A percentile compares a stretch with the other conserved stretches of the same genome.
These are phyloP conservation scores for Antheraea mylitta DNA, from an alignment of 1,140 invertebrate species.

Conservation along the genomic window DNA sequence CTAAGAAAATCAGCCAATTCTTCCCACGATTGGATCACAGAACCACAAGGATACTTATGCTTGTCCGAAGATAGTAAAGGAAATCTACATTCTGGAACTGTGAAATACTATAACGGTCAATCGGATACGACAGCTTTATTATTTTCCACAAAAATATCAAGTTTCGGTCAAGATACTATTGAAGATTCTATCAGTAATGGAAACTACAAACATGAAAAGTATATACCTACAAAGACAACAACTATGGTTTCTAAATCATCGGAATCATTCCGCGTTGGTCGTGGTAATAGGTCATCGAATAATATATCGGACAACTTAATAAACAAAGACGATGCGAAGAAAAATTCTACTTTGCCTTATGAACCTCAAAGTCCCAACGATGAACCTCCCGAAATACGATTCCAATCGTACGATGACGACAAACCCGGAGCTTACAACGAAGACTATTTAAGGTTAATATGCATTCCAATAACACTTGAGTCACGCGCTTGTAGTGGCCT, in stretches of 20 bases:
- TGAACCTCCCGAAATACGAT: constrained; percentile 71
- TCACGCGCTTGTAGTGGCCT: constrained; percentile 46
- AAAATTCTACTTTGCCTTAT: constrained; percentile 71
- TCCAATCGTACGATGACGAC: constrained; percentile 71
- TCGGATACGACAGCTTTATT: constrained; percentile 66
- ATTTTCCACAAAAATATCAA: constrained; percentile 77
- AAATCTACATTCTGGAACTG: constrained; percentile 51
- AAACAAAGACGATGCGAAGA: constrained; percentile 36
- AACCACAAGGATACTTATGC: constrained; percentile 68
- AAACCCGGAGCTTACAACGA: constrained; percentile 62
- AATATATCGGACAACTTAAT: constrained; percentile 23
- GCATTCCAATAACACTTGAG: constrained; percentile 41
- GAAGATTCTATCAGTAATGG: constrained; percentile 58
- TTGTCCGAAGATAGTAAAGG: constrained; percentile 65
- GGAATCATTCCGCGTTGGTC: constrained; percentile 60
- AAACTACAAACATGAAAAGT: constrained; percentile 56
- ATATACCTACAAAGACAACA: constrained; percentile 62
- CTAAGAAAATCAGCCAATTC: constrained; percentile 51
- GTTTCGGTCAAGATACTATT: constrained; percentile 74
- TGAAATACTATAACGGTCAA: constrained; percentile 67
- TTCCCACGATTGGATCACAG: constrained; percentile 51
- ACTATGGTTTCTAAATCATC: constrained; percentile 62
- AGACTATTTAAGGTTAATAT: constrained; percentile 78
- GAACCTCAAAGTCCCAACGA: constrained; percentile 56
- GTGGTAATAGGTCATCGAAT: constrained; percentile 51